These are phyloP conservation scores for Drosophila nebulosa DNA, from an alignment of 1,140 invertebrate species.

Conservation along the genomic window DNA sequence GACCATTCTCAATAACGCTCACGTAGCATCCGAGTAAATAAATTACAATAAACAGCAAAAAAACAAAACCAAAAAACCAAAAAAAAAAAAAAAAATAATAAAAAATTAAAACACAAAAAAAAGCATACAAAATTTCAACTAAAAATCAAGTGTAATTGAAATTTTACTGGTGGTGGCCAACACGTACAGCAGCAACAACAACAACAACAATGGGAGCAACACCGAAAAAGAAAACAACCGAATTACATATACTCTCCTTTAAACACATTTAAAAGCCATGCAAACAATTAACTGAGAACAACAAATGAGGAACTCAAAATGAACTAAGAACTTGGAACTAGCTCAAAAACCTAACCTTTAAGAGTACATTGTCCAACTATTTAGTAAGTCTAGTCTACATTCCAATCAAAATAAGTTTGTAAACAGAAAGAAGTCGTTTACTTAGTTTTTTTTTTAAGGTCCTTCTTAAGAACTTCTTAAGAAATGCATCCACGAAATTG, in stretches of 20 bases:
- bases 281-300: neutral
- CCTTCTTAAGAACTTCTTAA: too few species aligned
- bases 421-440: too few species aligned
- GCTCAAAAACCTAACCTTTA: too few species aligned
- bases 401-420: too few species aligned
- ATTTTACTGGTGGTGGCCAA: slow-evolving; percentile 30
- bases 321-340: too few species aligned
- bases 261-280: too few species aligned
- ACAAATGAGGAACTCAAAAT: too few species aligned
- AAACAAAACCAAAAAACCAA: slow-evolving; percentile 1
- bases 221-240: slow-evolving; percentile 28
- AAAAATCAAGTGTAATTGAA: slow-evolving; percentile 26
- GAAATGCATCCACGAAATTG: too few species aligned
- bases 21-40: slow-evolving; percentile 76
- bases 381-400: too few species aligned
- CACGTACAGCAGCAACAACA: slow-evolving; percentile 52
- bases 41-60: slow-evolving; percentile 60
- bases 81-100: slow-evolving; percentile 12
- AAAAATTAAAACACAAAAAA: slow-evolving; percentile 17
- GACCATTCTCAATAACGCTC: slow-evolving; percentile 78
- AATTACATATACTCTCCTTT: slow-evolving; percentile 17
- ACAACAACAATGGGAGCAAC: slow-evolving; percentile 47
- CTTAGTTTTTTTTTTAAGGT: too few species aligned
- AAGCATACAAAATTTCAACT: slow-evolving; percentile 6
- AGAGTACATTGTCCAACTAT: too few species aligned